Percentiles rank a stretch among this genome's conserved stretches.
Evolutionary conservation across 2,113 vertebrate genomes (phyloP).

Genomic region (Megalops atlanticus): DNA sequence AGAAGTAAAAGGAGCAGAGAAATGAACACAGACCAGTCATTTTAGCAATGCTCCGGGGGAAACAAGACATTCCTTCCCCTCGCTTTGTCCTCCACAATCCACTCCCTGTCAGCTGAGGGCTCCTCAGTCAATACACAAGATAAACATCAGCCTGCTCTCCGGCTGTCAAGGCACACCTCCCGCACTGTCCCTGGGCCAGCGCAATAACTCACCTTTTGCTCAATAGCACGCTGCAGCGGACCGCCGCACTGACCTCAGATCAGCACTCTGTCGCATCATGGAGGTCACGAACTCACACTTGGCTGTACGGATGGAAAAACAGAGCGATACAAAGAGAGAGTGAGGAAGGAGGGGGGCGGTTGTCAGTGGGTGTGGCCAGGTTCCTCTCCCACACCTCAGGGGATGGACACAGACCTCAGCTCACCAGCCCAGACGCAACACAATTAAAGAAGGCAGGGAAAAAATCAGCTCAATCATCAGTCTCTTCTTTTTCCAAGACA

Average conservation of each 20-base stretch:
- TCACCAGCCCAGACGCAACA: too few species aligned
- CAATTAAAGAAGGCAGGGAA: too few species aligned
- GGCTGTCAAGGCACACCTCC: background rate
- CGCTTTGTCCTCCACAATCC: too few species aligned
- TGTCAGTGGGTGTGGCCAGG: background rate
- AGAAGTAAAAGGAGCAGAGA: slow-evolving; percentile 32
- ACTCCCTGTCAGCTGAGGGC: background rate
- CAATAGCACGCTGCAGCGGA: background rate
- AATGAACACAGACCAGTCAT: background rate
- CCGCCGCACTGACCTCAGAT: background rate
- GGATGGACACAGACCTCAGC: background rate
- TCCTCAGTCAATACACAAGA: slow-evolving; percentile 8
- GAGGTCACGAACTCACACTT: too few species aligned
- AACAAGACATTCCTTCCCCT: background rate
- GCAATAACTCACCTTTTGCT: background rate
- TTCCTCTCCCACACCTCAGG: slow-evolving; percentile 6
- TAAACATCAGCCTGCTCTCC: background rate
- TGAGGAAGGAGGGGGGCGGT: background rate
- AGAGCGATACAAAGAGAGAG: background rate
- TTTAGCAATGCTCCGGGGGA: background rate
- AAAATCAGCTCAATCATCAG: too few species aligned
- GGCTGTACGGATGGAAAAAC: background rate
- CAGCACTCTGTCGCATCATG: background rate
- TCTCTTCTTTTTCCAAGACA: too few species aligned
- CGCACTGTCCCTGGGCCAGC: slow-evolving; percentile 1